Base-by-base conservation (phyloP, 2,113 vertebrate species). In the Sitta europaea region DNA sequence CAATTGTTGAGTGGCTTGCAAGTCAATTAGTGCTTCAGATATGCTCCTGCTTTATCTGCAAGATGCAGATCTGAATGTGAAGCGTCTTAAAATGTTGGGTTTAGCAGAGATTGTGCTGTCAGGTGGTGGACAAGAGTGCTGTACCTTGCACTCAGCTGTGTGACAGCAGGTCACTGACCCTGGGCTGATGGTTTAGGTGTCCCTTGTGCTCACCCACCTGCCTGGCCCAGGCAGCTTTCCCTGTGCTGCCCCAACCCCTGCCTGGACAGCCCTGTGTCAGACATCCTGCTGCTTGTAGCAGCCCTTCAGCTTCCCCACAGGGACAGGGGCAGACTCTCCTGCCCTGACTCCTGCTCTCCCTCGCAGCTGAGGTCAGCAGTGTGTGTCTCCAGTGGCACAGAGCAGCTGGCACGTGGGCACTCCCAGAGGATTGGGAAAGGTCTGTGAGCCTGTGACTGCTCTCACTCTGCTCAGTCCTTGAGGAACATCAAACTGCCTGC, bases 21-120 rank as follows among this genome's bases (percentile, higher is more conserved):
- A 77, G 90, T 92, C 74, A 92, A 94, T 88, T 68, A 28, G 13
- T 72, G 86, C 75, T 92, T 57, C 61, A 81, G 86, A 90, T 87
- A 38, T 68, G 51, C 77, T 91, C 76, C 70, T 95, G 89, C 77
- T 88, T 68, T 72, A 72, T 76, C 74, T 81, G 66, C n/a, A 80
- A 94, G 55, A 87, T 58, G 58, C 87, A 86, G 73, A 70, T 84
- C 77, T 90, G 91, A 95, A 96, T 2, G 4, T 24, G 43, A 89
- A 90, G 72, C 36, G 42, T 59, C 72, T 93, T 65, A 68, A 88
- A 91, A 55, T 8, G 10, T 58, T 13, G 27, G 6, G 65, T 86
- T 95, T 84, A 93, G 88, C 88, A 75, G 88, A 92, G 94, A 62
- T 70, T 78, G 73, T 22, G 7, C 66, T 24, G 70, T 8, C 58